Evolutionary conservation across 2,888 invertebrate species (phyloP).

Genomic region (Electrophaes corylata): DNA sequence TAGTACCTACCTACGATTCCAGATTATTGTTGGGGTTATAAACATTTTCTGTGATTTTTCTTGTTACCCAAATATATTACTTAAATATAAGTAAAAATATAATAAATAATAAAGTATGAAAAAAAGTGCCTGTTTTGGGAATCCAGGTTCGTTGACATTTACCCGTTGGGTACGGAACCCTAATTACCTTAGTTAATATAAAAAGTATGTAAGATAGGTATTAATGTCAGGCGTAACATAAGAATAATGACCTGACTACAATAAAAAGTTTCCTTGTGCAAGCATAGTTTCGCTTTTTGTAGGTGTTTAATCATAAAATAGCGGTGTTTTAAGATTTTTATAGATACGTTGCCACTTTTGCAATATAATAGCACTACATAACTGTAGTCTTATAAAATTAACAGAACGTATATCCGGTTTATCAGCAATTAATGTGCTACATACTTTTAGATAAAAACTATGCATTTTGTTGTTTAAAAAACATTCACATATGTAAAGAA

Average conservation of each 20-base stretch:
- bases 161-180: too few relatives aligned
- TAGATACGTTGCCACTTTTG: constrained; percentile 29
- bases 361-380: constrained; percentile 38
- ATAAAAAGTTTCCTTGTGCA: neutral
- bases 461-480: neutral
- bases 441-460: constrained; percentile 1
- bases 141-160: too few relatives aligned
- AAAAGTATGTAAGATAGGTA: neutral
- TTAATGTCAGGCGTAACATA: too few relatives aligned
- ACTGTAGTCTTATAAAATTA: constrained; percentile 46
- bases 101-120: too few relatives aligned
- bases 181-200: too few relatives aligned
- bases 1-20: too few relatives aligned
- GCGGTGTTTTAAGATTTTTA: constrained; percentile 23
- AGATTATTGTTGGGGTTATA: neutral
- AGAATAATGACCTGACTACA: too few relatives aligned
- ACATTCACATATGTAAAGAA: neutral
- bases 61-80: too few relatives aligned
- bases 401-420: constrained; percentile 63
- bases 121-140: too few relatives aligned
- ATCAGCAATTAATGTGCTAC: constrained; percentile 35
- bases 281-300: constrained; percentile 12
- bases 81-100: too few relatives aligned
- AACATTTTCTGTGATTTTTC: neutral
- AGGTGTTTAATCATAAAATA: constrained; percentile 11